Conservation (phyloP, 1,140 invertebrate species). For the Pseudomyrmex flavicornis region DNA sequence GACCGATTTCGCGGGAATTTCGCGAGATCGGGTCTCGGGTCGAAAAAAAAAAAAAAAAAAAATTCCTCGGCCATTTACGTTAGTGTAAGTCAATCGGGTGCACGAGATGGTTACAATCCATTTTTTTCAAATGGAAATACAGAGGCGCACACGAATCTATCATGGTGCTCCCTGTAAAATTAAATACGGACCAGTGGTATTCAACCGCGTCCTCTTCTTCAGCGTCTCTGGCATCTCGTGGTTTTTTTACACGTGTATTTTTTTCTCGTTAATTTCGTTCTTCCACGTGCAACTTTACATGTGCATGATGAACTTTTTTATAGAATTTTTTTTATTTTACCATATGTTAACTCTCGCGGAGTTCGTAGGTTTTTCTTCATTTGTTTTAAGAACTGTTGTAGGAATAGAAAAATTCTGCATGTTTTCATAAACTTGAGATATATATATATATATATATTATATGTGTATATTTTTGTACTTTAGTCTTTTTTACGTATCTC, state of each 20-base stretch:
- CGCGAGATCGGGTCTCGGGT: conserved; percentile 30
- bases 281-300: neutral
- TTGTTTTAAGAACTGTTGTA: too few relatives aligned
- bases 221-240: neutral
- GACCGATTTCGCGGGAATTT: conserved; percentile 55
- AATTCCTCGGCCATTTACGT: conserved; percentile 65
- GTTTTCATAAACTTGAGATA: too few relatives aligned
- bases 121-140: conserved; percentile 73
- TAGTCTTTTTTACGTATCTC: neutral
- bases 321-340: conserved; percentile 16
- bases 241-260: neutral
- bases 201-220: conserved; percentile 21
- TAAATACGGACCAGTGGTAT: conserved; percentile 59
- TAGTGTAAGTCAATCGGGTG: conserved; percentile 68
- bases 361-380: too few relatives aligned
- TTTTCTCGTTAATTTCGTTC: neutral
- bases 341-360: neutral
- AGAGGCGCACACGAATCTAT: conserved; percentile 71
- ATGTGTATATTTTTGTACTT: too few relatives aligned
- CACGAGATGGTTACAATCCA: conserved; percentile 74
- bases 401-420: too few relatives aligned
- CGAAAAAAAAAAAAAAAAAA: neutral
- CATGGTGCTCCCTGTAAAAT: conserved; percentile 75
- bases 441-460: too few relatives aligned
- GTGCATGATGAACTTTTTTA: neutral